A percentile compares a stretch with the other conserved stretches of the same genome.
Evolutionary conservation across 2,797 vertebrate species (phyloP).

Genomic region (Pipistrellus pipistrellus): DNA sequence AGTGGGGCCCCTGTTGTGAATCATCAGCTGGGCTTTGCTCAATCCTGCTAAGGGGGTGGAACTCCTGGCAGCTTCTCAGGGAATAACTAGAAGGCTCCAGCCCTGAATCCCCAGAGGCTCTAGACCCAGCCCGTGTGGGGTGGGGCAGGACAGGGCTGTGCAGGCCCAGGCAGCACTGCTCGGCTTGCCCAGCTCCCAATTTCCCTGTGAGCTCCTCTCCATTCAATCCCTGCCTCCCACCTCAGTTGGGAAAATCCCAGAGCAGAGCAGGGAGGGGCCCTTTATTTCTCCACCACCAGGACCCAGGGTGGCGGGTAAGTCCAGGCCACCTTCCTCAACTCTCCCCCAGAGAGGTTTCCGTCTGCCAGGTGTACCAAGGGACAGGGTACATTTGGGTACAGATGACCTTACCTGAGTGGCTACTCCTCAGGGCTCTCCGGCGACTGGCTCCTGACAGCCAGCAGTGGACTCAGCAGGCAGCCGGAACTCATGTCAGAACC

Average conservation of each 20-base stretch:
- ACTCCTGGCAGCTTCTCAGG: constrained; percentile 22
- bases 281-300: background rate
- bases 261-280: background rate
- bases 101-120: background rate
- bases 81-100: background rate
- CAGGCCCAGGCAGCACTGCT: background rate
- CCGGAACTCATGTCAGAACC: constrained; percentile 51
- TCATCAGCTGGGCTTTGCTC: constrained; percentile 32
- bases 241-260: background rate
- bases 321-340: background rate
- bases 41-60: constrained; percentile 35
- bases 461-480: constrained; percentile 1
- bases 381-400: background rate
- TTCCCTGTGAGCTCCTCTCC: background rate
- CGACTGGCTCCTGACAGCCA: background rate
- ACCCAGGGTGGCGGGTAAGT: background rate
- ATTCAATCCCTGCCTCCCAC: background rate
- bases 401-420: constrained; percentile 67
- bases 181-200: accelerated
- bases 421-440: constrained; percentile 25
- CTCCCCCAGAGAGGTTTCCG: background rate
- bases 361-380: background rate
- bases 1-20: background rate
- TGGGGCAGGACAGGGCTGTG: background rate
- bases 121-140: background rate